Conservation (phyloP, 1,140 invertebrate species). For the Drosophila tropicalis region DNA sequence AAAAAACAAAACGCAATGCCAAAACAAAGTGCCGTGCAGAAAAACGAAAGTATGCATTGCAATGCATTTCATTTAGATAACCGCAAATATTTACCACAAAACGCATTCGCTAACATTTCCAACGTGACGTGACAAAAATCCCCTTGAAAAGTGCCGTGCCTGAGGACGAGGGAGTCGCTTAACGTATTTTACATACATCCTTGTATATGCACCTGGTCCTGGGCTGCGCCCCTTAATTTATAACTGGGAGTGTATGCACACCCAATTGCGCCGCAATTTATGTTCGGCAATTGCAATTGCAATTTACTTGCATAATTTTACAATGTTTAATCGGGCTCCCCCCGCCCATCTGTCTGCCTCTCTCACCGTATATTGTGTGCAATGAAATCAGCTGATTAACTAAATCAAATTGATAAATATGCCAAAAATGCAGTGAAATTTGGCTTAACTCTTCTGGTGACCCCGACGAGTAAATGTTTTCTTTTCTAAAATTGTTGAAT, state of each 20-base stretch:
- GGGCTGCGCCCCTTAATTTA: not conserved
- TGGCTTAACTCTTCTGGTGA: not conserved
- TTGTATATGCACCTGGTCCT: slow-evolving; percentile 8
- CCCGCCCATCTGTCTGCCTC: too few relatives aligned
- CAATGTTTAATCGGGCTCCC: not conserved
- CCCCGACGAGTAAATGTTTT: not conserved
- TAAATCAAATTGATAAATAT: slow-evolving; percentile 14
- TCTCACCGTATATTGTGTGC: not conserved
- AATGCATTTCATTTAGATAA: slow-evolving; percentile 79
- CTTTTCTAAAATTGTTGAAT: too few relatives aligned
- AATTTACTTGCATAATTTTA: slow-evolving; percentile 12
- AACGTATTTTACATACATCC: slow-evolving; percentile 45
- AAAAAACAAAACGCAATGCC: not conserved
- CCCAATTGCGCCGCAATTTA: slow-evolving; percentile 50
- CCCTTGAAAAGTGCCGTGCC: slow-evolving; percentile 8
- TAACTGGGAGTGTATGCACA: slow-evolving; percentile 14
- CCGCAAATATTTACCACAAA: slow-evolving; percentile 78
- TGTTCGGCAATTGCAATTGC: slow-evolving; percentile 46
- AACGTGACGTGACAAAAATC: slow-evolving; percentile 54
- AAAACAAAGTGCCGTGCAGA: not conserved
- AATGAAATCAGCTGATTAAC: slow-evolving; percentile 1
- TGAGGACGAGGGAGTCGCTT: not conserved
- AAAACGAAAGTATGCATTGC: slow-evolving; percentile 41
- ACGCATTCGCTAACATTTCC: slow-evolving; percentile 52
- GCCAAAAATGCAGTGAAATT: not conserved